Percentiles rank a stretch among this genome's conserved stretches.
These are phyloP conservation scores for Garrulus glandarius DNA, from an alignment of 2,797 vertebrate species.

Conservation along the genomic window DNA sequence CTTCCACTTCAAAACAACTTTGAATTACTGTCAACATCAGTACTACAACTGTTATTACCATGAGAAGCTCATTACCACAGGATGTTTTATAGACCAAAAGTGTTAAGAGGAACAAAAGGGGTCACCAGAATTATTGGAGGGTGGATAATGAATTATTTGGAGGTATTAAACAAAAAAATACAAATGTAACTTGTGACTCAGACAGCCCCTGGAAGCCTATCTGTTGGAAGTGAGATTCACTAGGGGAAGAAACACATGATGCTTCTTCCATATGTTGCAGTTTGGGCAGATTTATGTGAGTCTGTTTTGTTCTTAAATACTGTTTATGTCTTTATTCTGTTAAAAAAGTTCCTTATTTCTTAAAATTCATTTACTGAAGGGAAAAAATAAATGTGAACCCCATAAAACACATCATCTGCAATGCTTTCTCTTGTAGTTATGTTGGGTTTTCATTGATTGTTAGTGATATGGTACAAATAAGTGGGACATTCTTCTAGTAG, in stretches of 20 bases:
- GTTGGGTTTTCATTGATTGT: background rate
- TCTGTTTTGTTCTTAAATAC: background rate
- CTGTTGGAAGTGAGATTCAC: background rate
- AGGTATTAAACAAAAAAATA: background rate
- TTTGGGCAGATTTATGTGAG: background rate
- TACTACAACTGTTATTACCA: background rate
- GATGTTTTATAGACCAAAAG: background rate
- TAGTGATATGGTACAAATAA: background rate
- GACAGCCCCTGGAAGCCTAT: background rate
- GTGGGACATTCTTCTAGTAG: background rate
- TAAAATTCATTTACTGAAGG: background rate
- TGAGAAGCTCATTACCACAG: background rate
- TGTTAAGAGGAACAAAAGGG: background rate
- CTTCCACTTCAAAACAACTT: background rate
- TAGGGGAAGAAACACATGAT: background rate
- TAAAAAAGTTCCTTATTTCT: background rate
- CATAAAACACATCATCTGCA: background rate
- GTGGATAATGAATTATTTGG: background rate
- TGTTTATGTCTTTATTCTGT: background rate
- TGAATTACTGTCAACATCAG: background rate
- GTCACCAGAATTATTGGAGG: background rate
- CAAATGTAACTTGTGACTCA: background rate
- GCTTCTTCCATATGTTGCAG: background rate
- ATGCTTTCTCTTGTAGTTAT: background rate
- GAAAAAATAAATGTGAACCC: background rate